Conservation (phyloP, 2,888 invertebrate genomes). For the Blastobasis lacticolella region DNA sequence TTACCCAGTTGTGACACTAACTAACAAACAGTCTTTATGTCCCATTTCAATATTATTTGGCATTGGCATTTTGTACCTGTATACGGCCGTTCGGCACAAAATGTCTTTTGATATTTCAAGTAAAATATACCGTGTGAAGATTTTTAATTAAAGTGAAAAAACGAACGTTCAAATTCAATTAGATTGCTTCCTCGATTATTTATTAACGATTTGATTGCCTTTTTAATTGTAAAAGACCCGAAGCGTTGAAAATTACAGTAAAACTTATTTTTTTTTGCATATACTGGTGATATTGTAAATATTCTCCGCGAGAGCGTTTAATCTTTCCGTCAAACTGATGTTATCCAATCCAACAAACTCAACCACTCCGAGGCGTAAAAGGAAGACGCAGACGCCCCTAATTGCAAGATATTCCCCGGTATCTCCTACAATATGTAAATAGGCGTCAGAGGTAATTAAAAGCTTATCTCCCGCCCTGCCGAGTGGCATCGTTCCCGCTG, state of each 20-base stretch:
- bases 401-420: conserved; percentile 66
- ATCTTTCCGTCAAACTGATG: conserved; percentile 61
- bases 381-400: conserved; percentile 64
- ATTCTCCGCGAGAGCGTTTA: conserved; percentile 41
- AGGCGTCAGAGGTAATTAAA: conserved; percentile 69
- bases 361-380: conserved; percentile 53
- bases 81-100: too few relatives aligned
- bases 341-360: conserved; percentile 50
- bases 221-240: not conserved
- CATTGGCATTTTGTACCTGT: too few relatives aligned
- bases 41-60: not conserved
- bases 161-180: not conserved
- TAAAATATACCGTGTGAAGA: too few relatives aligned
- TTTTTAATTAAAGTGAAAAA: not conserved
- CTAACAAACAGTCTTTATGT: not conserved
- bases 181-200: too few relatives aligned
- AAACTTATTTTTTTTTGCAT: not conserved
- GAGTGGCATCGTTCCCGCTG: conserved; percentile 47
- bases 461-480: conserved; percentile 57
- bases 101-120: too few relatives aligned
- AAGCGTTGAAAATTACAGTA: not conserved
- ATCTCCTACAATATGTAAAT: conserved; percentile 70
- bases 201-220: not conserved
- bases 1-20: not conserved
- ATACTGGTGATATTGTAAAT: conserved; percentile 29